phyloP scores from a whole-genome alignment of 2,888 invertebrate genomes.

The Leucophenga maculata region DNA sequence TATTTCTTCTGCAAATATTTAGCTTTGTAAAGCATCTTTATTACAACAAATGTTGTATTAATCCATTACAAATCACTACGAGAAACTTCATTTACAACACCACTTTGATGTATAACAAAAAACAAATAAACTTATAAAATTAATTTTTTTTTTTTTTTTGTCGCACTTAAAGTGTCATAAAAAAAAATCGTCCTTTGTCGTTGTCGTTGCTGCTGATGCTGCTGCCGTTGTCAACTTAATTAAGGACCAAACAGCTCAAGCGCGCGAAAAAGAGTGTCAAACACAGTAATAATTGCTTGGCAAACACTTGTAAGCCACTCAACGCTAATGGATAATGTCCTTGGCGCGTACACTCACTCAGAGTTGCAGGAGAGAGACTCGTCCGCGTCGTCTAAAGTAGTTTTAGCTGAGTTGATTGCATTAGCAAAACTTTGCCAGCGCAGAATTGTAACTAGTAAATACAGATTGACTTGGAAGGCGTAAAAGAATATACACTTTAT shows the following conservation, averaged over 20 bases:
- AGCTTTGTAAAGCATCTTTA: no score
- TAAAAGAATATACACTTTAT: background rate
- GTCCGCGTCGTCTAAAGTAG: no score
- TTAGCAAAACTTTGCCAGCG: conserved; percentile 4
- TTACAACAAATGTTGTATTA: no score
- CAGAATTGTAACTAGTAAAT: conserved; percentile 10
- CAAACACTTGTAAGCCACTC: conserved; percentile 63
- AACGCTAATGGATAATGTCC: conserved; percentile 55
- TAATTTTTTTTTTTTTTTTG: background rate
- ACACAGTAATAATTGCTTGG: conserved; percentile 23
- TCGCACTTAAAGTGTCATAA: conserved; percentile 23
- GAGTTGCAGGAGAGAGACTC: background rate
- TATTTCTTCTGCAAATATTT: no score
- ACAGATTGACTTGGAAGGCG: background rate
- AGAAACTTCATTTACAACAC: conserved; percentile 5
- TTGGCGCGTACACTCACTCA: background rate
- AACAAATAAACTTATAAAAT: no score
- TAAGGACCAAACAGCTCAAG: conserved; percentile 12
- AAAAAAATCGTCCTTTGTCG: background rate
- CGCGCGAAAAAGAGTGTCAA: conserved; percentile 17
- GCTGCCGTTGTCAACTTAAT: conserved; percentile 18
- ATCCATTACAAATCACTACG: background rate
- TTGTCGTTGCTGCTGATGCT: background rate
- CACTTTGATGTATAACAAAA: no score
- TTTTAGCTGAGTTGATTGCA: conserved; percentile 13